Evolutionary conservation across 2,797 vertebrate species (phyloP).

Genomic region (Xerus rutilus): DNA sequence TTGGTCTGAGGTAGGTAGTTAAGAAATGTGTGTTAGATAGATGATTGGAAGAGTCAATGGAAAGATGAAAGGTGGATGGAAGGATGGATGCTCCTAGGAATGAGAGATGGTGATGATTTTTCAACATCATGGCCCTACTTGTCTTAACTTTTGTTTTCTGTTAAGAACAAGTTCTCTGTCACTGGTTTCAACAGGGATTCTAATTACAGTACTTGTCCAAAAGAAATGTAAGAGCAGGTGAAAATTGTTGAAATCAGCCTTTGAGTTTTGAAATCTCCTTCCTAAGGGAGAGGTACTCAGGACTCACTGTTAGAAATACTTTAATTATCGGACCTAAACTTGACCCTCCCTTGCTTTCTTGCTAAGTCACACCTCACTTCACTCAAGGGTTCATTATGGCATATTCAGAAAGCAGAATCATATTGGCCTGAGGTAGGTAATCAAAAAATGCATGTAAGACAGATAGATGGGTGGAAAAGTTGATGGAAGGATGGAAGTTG

Average conservation of each 20-base stretch:
- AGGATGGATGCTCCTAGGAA: background rate
- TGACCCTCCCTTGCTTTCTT: background rate
- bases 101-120: background rate
- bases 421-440: background rate
- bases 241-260: background rate
- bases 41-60: background rate
- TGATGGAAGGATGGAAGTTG: too few species aligned
- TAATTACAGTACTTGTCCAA: background rate
- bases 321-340: background rate
- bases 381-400: background rate
- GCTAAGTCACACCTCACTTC: background rate
- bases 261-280: conserved; percentile 4
- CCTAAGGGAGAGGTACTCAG: background rate
- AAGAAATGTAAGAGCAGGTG: background rate
- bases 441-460: background rate
- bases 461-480: too few species aligned
- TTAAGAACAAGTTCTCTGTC: background rate
- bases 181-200: background rate
- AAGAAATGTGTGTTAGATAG: background rate
- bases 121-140: background rate
- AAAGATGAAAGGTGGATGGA: background rate
- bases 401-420: background rate
- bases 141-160: background rate
- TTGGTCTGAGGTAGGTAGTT: background rate
- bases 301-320: background rate